Evolutionary conservation across 1,140 invertebrate species (phyloP), one percentile per base, ranked within the genome.

Genomic region (Frieseomelitta varia): DNA sequence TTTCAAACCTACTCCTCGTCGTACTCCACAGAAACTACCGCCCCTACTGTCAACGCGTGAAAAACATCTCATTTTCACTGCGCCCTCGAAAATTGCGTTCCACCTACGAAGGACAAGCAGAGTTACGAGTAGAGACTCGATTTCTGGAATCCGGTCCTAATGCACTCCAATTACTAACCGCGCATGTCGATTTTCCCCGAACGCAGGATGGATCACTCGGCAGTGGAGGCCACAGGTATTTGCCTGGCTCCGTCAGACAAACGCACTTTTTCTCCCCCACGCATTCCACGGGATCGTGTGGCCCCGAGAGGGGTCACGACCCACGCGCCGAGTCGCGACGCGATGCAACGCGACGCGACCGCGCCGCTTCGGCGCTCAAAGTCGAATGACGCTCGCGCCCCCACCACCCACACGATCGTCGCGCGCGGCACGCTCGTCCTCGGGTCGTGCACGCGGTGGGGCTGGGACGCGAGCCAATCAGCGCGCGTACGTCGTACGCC

Each of bases 301-400:
- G 81, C 56, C 81, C 81, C 76, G 47, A 30, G 47, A 30, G 75
- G 84, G 58, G 87, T 83, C 84, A 68, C 80, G 89, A 87, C 86
- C 88, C 90, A 90, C 91, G 90, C 88, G 91, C 85, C 90, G 39
- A 47, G 39, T 47, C 39, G 73, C 88, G 87, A 88, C 80, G 81
- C 87, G 79, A 74, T 30, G 30, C 30, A 30, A 30, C 39, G 73
- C 88, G 85, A 88, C 80, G 81, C 87, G 79, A 74, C 88, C 75
- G 51, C 53, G 67, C 79, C 76, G 81, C 73, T 85, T 84, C 85
- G 79, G 72, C 85, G 86, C 85, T 89, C 81, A 69, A 88, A 90
- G 86, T 88, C 83, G 91, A 91, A 91, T 92, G 92, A 93, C 90
- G 87, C 90, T 90, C 87, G 85, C 85, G 73, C 91, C 91, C 88